phyloP scores from a whole-genome alignment of 2,888 invertebrate genomes.

The Unio pictorum region DNA sequence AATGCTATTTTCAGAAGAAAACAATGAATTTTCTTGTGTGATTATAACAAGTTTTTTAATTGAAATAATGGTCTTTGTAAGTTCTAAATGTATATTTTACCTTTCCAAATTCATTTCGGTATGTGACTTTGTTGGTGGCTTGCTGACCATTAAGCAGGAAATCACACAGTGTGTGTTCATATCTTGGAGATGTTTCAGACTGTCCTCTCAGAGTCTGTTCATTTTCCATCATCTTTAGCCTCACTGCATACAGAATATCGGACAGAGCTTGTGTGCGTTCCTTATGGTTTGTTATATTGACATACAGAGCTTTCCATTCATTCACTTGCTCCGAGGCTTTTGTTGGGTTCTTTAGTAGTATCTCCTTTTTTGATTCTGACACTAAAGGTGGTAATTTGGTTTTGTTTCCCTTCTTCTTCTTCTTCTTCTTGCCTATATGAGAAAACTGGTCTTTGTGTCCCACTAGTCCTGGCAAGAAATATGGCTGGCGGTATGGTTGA shows the following conservation, averaged over 20 bases:
- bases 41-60: not conserved
- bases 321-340: slow-evolving; percentile 38
- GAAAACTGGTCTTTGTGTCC: no score
- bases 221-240: slow-evolving; percentile 51
- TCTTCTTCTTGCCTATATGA: no score
- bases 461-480: no score
- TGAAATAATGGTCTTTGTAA: not conserved
- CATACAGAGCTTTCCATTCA: slow-evolving; percentile 47
- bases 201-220: slow-evolving; percentile 46
- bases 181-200: slow-evolving; percentile 18
- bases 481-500: no score
- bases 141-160: slow-evolving; percentile 20
- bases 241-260: slow-evolving; percentile 52
- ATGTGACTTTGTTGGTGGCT: slow-evolving; percentile 12
- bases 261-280: slow-evolving; percentile 44
- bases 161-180: slow-evolving; percentile 23
- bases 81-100: slow-evolving; percentile 8
- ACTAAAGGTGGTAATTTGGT: no score
- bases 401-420: no score
- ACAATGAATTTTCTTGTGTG: not conserved
- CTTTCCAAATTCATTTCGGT: slow-evolving; percentile 28
- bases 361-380: no score
- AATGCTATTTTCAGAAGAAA: slow-evolving; percentile 6
- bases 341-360: slow-evolving; percentile 17
- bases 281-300: slow-evolving; percentile 42